A percentile compares a stretch with the other conserved stretches of the same genome.
Evolutionary conservation across 2,888 invertebrate species (phyloP).

Genomic region (Rotaria macrura): DNA sequence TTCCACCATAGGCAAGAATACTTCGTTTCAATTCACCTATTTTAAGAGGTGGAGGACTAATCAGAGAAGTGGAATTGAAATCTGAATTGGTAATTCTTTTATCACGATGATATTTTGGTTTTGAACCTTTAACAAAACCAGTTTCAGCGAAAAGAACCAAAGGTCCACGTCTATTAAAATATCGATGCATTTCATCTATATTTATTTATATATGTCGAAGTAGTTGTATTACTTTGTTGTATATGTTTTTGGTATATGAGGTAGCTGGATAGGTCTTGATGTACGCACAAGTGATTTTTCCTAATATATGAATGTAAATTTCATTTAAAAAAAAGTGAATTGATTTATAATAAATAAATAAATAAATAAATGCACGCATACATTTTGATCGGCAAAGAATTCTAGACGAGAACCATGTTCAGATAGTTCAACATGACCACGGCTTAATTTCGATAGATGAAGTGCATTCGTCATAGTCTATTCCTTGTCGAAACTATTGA

Average conservation of each 20-base stretch:
- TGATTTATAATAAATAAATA: too few species aligned
- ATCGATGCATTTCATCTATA: not conserved
- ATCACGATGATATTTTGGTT: too few species aligned
- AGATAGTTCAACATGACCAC: not conserved
- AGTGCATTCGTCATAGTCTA: not conserved
- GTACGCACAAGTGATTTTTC: not conserved
- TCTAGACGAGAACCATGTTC: not conserved
- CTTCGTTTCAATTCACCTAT: not conserved
- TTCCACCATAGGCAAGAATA: not conserved
- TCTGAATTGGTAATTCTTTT: not conserved
- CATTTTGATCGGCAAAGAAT: not conserved
- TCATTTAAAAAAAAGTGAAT: too few species aligned
- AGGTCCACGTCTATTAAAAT: not conserved
- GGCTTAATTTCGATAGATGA: not conserved
- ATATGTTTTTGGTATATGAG: not conserved
- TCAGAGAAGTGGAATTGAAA: not conserved
- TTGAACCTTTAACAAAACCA: too few species aligned
- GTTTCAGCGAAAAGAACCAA: not conserved
- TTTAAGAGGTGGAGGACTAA: not conserved
- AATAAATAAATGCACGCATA: not conserved
- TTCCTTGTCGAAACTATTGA: too few species aligned
- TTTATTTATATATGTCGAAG: not conserved
- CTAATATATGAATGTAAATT: too few species aligned
- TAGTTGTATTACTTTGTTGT: not conserved
- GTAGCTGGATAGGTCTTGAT: not conserved